Evolutionary conservation across 2,797 vertebrate genomes (phyloP).

Genomic region (Emydoidea blandingii): DNA sequence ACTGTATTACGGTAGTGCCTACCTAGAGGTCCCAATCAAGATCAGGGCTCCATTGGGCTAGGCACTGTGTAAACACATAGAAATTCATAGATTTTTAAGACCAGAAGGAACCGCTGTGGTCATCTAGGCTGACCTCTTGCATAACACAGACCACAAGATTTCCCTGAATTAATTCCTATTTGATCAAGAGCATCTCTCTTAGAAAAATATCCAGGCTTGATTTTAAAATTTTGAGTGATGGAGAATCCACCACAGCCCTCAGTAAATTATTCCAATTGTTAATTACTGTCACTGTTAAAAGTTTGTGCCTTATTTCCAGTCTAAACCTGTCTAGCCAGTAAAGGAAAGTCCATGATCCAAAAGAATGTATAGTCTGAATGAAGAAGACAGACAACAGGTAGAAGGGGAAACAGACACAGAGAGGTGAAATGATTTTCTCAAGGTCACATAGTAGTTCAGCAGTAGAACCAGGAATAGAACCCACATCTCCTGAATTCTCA

Average conservation of each 20-base stretch:
- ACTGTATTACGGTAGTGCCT: constrained; percentile 7
- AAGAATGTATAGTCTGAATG: neutral
- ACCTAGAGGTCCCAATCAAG: too few species aligned
- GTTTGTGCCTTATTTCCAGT: neutral
- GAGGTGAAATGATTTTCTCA: neutral
- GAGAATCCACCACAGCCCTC: neutral
- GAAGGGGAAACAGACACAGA: neutral
- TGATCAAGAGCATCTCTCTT: neutral
- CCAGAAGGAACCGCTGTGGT: neutral
- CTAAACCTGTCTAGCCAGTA: neutral
- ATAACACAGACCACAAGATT: neutral
- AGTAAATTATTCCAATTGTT: neutral
- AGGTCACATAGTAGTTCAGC: neutral
- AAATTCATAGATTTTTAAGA: too few species aligned
- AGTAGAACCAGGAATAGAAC: neutral
- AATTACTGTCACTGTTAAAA: neutral
- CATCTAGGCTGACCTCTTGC: neutral
- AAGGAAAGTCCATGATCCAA: neutral
- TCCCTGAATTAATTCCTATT: neutral
- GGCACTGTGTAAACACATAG: too few species aligned
- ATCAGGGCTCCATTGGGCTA: too few species aligned
- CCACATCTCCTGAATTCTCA: fast-evolving
- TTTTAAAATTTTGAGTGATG: neutral
- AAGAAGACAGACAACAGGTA: neutral
- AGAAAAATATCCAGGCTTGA: neutral